A percentile compares a stretch with the other conserved stretches of the same genome.
Conservation (phyloP, 2,797 vertebrate species). For the Molossus molossus region DNA sequence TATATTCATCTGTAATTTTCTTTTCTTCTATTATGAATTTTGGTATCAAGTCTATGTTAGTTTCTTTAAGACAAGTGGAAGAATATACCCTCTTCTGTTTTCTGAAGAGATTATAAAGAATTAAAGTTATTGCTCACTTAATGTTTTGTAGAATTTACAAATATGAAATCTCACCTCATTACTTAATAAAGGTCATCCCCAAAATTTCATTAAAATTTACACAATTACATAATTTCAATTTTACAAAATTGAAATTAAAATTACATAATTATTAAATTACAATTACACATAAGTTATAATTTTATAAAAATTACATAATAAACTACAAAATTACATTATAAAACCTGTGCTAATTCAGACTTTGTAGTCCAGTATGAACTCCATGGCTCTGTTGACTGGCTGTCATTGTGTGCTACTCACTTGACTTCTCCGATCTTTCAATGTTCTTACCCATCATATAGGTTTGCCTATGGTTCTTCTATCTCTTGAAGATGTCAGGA, state of each 20-base stretch:
- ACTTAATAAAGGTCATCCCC: background rate
- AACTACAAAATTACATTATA: background rate
- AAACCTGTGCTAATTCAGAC: background rate
- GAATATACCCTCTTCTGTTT: background rate
- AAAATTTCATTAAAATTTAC: background rate
- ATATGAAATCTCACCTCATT: background rate
- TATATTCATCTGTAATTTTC: background rate
- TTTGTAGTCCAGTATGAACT: background rate
- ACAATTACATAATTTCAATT: background rate
- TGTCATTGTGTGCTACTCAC: background rate
- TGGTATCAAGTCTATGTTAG: background rate
- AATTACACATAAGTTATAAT: background rate
- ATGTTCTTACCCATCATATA: background rate
- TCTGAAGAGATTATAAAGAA: conserved; percentile 33
- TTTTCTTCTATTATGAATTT: conserved; percentile 2
- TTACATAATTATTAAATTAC: background rate
- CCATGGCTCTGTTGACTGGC: background rate
- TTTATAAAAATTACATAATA: background rate
- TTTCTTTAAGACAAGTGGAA: background rate
- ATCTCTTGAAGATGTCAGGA: background rate
- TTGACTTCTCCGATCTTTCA: background rate
- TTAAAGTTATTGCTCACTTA: conserved; percentile 4
- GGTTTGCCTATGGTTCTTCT: background rate
- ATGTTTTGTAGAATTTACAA: conserved; percentile 14
- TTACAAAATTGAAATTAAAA: conserved; percentile 24